Percentiles rank a stretch among this genome's conserved stretches.
Evolutionary conservation across 2,888 invertebrate genomes (phyloP).

Genomic region (Andrena haemorrhoa): DNA sequence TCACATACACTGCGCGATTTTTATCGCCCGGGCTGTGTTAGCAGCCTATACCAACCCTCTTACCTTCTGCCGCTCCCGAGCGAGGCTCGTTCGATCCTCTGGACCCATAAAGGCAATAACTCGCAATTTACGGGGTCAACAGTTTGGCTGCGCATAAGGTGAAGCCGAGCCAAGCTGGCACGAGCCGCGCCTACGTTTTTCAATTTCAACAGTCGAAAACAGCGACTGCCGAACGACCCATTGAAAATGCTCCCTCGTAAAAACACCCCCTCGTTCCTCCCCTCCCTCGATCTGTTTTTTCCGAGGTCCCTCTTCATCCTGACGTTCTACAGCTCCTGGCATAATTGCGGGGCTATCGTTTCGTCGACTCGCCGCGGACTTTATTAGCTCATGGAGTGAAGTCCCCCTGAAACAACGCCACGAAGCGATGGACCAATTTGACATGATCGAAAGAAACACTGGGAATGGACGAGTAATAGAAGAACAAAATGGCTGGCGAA

Average conservation of each 20-base stretch:
- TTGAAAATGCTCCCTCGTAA: slow-evolving; percentile 55
- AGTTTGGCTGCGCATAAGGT: slow-evolving; percentile 67
- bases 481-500: slow-evolving; percentile 26
- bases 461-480: slow-evolving; percentile 43
- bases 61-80: slow-evolving; percentile 3
- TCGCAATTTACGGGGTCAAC: slow-evolving; percentile 75
- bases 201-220: slow-evolving; percentile 59
- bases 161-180: slow-evolving; percentile 68
- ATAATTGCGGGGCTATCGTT: slow-evolving; percentile 1
- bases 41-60: slow-evolving; percentile 43
- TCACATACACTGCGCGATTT: slow-evolving; percentile 71
- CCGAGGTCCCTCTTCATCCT: background rate
- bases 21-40: slow-evolving; percentile 70
- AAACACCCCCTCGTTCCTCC: slow-evolving; percentile 23
- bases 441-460: slow-evolving; percentile 2
- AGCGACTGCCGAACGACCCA: slow-evolving; percentile 46
- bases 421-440: background rate
- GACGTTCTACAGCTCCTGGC: background rate
- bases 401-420: background rate
- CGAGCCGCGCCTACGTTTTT: slow-evolving; percentile 59
- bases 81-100: slow-evolving; percentile 43
- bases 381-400: slow-evolving; percentile 3
- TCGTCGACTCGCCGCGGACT: background rate
- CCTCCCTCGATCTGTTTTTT: background rate
- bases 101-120: slow-evolving; percentile 74